Evolutionary conservation across 2,797 vertebrate species (phyloP).

Genomic region (Dendrocincla tyrannina): DNA sequence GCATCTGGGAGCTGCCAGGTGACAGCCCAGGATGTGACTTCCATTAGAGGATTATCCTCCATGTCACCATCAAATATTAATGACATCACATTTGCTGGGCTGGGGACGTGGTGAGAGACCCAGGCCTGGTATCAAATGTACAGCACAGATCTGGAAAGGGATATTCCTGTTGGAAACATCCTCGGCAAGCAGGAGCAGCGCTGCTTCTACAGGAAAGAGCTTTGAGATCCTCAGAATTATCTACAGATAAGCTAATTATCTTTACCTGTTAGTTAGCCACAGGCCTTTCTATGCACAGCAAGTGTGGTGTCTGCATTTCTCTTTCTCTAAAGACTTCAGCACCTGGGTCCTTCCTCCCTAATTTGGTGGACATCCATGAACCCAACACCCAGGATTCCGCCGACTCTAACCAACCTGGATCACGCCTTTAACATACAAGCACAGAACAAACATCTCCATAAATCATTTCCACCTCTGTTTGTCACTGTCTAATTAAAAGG

Average conservation of each 20-base stretch:
- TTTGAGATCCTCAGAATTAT: background rate
- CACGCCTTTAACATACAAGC: background rate
- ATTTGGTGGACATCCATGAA: fast-evolving
- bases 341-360: background rate
- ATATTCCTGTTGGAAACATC: background rate
- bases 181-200: background rate
- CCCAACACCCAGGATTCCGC: background rate
- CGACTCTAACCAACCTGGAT: background rate
- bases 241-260: background rate
- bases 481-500: background rate
- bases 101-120: background rate
- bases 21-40: background rate
- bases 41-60: background rate
- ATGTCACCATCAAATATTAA: background rate
- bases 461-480: background rate
- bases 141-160: background rate
- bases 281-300: background rate
- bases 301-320: background rate
- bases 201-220: background rate
- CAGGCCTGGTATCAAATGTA: background rate
- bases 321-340: background rate
- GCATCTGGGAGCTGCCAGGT: background rate
- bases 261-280: background rate
- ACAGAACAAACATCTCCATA: background rate
- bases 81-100: background rate